phyloP scores from a whole-genome alignment of 2,797 vertebrate genomes.

The Lacerta agilis region DNA sequence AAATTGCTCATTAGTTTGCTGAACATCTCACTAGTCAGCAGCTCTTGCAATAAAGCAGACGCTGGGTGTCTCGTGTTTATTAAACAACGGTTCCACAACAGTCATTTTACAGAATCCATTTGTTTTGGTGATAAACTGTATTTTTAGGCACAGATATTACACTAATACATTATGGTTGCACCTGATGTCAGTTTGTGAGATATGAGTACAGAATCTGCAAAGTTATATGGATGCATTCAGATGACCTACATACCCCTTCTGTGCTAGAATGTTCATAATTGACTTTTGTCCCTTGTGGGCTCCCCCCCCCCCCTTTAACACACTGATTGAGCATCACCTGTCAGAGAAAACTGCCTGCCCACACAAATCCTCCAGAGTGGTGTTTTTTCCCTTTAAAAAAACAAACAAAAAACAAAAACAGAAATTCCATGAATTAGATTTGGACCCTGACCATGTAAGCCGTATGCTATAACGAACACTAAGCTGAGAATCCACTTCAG shows the following conservation, averaged over 20 bases:
- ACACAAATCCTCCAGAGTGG: constrained; percentile 26
- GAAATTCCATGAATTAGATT: constrained; percentile 1
- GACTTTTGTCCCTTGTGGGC: constrained; percentile 77
- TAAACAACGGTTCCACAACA: not conserved
- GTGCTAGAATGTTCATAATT: constrained; percentile 71
- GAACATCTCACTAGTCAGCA: not conserved
- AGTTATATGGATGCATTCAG: constrained; percentile 58
- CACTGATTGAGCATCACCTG: constrained; percentile 76
- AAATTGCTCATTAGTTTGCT: not conserved
- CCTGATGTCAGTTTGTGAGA: not conserved
- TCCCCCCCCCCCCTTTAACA: constrained; percentile 27
- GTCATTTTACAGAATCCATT: not conserved
- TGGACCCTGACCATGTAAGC: not conserved
- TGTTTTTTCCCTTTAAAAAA: too few species aligned
- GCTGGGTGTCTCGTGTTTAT: rapidly evolving
- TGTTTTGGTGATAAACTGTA: not conserved
- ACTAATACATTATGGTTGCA: not conserved
- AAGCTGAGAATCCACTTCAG: not conserved
- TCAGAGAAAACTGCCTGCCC: constrained; percentile 54
- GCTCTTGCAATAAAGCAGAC: rapidly evolving
- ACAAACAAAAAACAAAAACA: too few species aligned
- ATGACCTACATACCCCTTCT: constrained; percentile 77
- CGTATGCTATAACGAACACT: not conserved
- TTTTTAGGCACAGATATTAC: not conserved
- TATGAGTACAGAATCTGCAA: constrained; percentile 38